phyloP scores from a whole-genome alignment of 2,113 vertebrate species.

The Mus pahari region DNA sequence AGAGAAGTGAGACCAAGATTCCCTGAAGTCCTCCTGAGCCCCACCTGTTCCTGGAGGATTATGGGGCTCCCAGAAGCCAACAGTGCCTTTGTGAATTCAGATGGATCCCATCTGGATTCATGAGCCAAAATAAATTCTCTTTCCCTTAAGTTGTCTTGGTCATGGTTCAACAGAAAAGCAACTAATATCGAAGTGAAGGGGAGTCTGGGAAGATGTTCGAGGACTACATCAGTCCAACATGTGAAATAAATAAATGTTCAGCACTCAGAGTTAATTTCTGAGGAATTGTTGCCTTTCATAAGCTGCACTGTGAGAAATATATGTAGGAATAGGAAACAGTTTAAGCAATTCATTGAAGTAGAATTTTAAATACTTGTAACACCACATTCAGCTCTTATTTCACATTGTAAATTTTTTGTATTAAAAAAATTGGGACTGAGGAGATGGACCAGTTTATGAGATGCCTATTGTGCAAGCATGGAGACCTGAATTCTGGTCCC shows the following conservation, averaged over 20 bases:
- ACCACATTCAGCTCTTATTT: neutral
- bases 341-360: neutral
- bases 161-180: neutral
- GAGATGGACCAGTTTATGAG: too few relatives aligned
- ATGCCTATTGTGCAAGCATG: neutral
- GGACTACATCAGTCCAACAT: neutral
- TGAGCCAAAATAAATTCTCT: too few relatives aligned
- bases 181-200: neutral
- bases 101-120: neutral
- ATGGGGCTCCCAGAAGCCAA: neutral
- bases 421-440: neutral
- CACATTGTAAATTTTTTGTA: neutral
- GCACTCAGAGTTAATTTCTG: neutral
- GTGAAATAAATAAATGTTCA: neutral
- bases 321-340: accelerated
- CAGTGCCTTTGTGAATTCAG: neutral
- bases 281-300: neutral
- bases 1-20: neutral
- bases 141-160: neutral
- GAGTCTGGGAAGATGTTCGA: neutral
- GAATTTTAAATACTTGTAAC: neutral
- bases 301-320: neutral
- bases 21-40: neutral
- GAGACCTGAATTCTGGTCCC: neutral
- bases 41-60: neutral